Percentiles rank a stretch among this genome's conserved stretches.
Evolutionary conservation across 2,888 invertebrate genomes (phyloP).

Genomic region (Spisula subtruncata): DNA sequence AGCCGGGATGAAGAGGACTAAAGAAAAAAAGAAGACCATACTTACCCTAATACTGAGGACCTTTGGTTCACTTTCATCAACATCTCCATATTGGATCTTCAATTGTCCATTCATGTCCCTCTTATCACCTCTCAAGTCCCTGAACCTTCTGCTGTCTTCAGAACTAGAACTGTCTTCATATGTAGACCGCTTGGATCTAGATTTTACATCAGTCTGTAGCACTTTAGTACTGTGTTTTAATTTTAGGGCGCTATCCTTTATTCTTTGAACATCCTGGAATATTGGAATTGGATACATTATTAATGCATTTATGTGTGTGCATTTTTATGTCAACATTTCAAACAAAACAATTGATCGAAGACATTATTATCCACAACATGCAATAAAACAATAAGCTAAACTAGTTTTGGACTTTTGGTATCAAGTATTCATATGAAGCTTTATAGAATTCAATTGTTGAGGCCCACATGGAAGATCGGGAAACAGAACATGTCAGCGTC

Average conservation of each 20-base stretch:
- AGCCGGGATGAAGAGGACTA: too few relatives aligned
- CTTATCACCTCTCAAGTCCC: neutral
- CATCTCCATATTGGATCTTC: slow-evolving; percentile 37
- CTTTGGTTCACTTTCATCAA: slow-evolving; percentile 12
- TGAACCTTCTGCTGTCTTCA: neutral
- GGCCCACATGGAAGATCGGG: too few relatives aligned
- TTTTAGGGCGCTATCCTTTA: slow-evolving; percentile 51
- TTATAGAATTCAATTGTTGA: too few relatives aligned
- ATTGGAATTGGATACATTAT: neutral
- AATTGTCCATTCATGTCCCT: slow-evolving; percentile 13
- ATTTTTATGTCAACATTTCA: too few relatives aligned
- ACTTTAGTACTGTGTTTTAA: slow-evolving; percentile 38
- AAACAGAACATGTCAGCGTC: too few relatives aligned
- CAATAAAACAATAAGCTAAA: too few relatives aligned
- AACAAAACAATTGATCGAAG: too few relatives aligned
- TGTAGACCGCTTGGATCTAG: neutral
- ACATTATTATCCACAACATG: too few relatives aligned
- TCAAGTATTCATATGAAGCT: too few relatives aligned
- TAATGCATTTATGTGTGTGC: too few relatives aligned
- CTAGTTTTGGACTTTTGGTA: too few relatives aligned
- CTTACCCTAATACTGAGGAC: slow-evolving; percentile 30
- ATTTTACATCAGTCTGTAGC: neutral
- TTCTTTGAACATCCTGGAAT: slow-evolving; percentile 52
- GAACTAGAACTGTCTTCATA: neutral
- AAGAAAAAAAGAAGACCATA: too few relatives aligned